phyloP scores from a whole-genome alignment of 2,113 vertebrate species.

The Calcarius ornatus region DNA sequence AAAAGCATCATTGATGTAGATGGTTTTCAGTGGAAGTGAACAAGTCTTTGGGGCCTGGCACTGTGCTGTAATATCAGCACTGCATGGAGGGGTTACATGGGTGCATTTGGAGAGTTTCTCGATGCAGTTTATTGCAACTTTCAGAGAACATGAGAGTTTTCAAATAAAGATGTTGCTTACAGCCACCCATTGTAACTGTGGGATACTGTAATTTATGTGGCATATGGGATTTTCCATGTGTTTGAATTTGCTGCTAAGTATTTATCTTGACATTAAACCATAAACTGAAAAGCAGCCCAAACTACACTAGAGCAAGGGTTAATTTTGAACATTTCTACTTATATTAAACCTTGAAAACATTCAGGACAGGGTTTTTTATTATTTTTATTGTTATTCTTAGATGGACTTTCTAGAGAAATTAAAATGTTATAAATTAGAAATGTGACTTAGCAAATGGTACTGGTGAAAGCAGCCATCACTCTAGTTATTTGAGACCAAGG shows the following conservation, averaged over 20 bases:
- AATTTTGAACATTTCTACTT: not conserved
- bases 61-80: accelerated
- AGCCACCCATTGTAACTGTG: not conserved
- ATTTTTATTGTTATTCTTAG: not conserved
- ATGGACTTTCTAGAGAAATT: not conserved
- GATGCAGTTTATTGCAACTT: not conserved
- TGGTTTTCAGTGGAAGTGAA: not conserved
- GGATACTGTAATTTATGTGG: not conserved
- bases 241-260: not conserved
- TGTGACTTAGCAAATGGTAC: not conserved
- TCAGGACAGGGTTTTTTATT: not conserved
- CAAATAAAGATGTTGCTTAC: not conserved
- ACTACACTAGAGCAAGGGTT: not conserved
- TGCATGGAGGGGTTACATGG: not conserved
- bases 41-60: not conserved
- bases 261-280: not conserved
- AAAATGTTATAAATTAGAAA: not conserved
- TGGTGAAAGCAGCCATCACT: not conserved
- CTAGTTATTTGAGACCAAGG: not conserved
- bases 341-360: not conserved
- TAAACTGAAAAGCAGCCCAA: not conserved
- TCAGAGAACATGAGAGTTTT: not conserved
- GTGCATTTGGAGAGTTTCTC: not conserved
- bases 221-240: not conserved
- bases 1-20: not conserved